These are phyloP conservation scores for Euleptes europaea DNA, from an alignment of 2,113 vertebrate genomes.

Conservation along the genomic window DNA sequence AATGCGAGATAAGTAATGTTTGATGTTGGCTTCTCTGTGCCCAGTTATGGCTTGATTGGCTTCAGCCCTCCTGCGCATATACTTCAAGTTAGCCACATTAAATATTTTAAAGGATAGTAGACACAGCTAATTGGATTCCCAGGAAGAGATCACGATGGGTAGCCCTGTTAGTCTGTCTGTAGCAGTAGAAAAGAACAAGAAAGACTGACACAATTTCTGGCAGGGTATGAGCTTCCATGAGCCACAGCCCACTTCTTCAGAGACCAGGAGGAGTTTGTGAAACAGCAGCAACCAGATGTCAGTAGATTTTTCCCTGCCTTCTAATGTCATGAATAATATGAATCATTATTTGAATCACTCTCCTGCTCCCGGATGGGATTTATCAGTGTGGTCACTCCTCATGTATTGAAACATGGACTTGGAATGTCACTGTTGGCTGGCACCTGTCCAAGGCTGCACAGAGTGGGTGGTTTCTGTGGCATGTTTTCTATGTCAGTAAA, in stretches of 20 bases:
- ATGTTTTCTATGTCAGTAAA: not conserved
- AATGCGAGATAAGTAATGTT: not conserved
- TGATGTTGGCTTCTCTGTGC: not conserved
- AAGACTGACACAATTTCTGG: too few species aligned
- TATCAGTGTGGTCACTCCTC: not conserved
- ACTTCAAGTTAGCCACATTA: not conserved
- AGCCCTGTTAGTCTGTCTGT: too few species aligned
- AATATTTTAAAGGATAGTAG: not conserved
- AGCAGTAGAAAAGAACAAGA: too few species aligned
- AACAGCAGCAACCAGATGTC: not conserved
- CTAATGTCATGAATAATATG: not conserved
- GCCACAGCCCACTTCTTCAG: too few species aligned
- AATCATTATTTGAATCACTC: not conserved
- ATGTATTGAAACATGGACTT: not conserved
- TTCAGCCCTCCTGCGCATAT: not conserved
- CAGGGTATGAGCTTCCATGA: too few species aligned
- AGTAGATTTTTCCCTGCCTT: not conserved
- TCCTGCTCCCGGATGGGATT: not conserved
- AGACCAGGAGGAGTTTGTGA: not conserved
- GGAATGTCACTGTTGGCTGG: not conserved
- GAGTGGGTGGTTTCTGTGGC: not conserved
- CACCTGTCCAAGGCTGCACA: not conserved
- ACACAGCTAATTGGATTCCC: not conserved
- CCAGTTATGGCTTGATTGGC: not conserved
- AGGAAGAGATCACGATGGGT: too few species aligned